phyloP scores from a whole-genome alignment of 2,797 vertebrate species.

The Ceryle rudis region DNA sequence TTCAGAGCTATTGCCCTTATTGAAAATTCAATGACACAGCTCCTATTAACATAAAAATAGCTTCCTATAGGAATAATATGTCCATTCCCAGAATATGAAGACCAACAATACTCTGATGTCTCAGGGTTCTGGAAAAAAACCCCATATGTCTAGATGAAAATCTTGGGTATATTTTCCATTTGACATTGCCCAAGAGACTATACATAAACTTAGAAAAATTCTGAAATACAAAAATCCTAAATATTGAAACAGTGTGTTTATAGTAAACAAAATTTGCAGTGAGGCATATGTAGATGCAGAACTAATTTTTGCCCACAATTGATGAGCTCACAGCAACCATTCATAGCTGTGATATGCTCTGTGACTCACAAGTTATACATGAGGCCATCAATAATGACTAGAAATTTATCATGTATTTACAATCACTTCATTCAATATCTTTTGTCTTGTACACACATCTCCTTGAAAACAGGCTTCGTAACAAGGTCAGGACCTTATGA shows the following conservation, averaged over 20 bases:
- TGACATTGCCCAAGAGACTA: background rate
- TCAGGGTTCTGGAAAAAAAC: background rate
- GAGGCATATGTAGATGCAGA: background rate
- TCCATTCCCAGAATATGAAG: background rate
- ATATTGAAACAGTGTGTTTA: background rate
- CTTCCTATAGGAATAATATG: background rate
- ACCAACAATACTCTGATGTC: background rate
- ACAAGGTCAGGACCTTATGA: background rate
- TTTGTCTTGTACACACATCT: background rate
- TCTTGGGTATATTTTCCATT: background rate
- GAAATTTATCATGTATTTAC: slow-evolving; percentile 50
- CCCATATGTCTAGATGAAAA: background rate
- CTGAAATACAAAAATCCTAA: background rate
- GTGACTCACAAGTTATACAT: background rate
- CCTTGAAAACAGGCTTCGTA: background rate
- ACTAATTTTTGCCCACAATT: slow-evolving; percentile 4
- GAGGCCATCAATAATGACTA: slow-evolving; percentile 27
- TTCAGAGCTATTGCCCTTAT: background rate
- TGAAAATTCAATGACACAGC: background rate
- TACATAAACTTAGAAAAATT: background rate
- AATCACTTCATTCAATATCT: background rate
- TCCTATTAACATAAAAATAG: background rate
- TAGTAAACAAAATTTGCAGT: background rate
- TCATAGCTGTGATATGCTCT: background rate
- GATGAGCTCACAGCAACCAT: background rate